Base-by-base conservation (phyloP, 2,888 invertebrate species). In the Eurytoma adleriae region DNA sequence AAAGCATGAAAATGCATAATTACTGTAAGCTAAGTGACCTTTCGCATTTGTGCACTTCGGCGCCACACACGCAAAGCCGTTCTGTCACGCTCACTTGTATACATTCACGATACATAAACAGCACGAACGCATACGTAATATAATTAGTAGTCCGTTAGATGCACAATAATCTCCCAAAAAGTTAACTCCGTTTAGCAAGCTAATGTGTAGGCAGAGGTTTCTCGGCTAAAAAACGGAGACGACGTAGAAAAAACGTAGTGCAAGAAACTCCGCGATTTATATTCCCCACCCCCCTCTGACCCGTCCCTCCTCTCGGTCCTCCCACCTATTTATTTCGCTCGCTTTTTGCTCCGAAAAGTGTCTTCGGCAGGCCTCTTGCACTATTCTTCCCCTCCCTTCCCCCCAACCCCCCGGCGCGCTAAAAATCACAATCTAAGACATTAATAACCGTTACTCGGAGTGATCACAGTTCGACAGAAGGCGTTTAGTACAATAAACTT, bases 401-500 rank as follows among this genome's bases (percentile, higher is more conserved):
- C 57, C 20, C 52, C n/a, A 27, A 7, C 24, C 3, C 12, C 20
- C n/a, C 40, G 10, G 10, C 64, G 40, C 57, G 27, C 64, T 80
- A 79, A 72, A 75, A 78, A 81, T 76, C 72, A 79, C 71, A 72
- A 76, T 76, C 66, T 81, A 74, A 69, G 69, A 74, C 74, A 78
- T 81, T 81, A 78, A 78, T 74, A 81, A 81, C 73, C 78, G 86
- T 84, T 87, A 87, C 84, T 84, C 86, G 86, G 85, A 85, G 86
- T 87, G 86, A 89, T 89, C 89, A 89, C 89, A 89, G 89, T 87
- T 88, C 87, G 86, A 88, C 88, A 89, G 87, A 89, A 89, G 89
- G 89, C 89, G 84, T 87, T 85, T 84, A 85, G 86, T 85, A 85
- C 83, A 84, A 72, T 69, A 78, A 76, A 62, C 62, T 79, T 73